phyloP scores from a whole-genome alignment of 1,140 invertebrate species.

The Contarinia nasturtii region DNA sequence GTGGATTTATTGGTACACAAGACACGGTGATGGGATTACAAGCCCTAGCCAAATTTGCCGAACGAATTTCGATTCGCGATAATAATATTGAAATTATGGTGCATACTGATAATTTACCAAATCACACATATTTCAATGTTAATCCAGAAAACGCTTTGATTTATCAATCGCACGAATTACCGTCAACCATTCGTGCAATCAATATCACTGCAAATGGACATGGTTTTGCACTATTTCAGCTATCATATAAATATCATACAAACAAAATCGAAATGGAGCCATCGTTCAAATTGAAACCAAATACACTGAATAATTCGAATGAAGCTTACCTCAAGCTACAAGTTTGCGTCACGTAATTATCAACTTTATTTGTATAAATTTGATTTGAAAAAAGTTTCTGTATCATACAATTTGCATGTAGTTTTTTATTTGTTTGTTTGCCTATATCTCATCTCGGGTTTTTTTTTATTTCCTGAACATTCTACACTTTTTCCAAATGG shows the following conservation, averaged over 20 bases:
- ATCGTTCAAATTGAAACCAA: slow-evolving; percentile 70
- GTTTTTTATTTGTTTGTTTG: too few species aligned
- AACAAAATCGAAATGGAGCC: slow-evolving; percentile 81
- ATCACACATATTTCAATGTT: slow-evolving; percentile 31
- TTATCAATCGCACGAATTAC: slow-evolving; percentile 41
- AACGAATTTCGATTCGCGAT: slow-evolving; percentile 30
- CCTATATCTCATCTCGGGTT: too few species aligned
- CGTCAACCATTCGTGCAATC: slow-evolving; percentile 18
- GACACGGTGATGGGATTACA: slow-evolving; percentile 54
- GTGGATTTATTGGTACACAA: slow-evolving; percentile 58
- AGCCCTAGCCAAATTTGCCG: slow-evolving; percentile 49
- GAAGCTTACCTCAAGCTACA: slow-evolving; percentile 67
- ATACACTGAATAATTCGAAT: slow-evolving; percentile 70
- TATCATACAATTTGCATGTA: too few species aligned
- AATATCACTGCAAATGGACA: slow-evolving; percentile 53
- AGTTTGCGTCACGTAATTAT: slow-evolving; percentile 56
- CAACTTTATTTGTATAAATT: neutral
- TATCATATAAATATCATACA: slow-evolving; percentile 66
- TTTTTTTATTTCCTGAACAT: too few species aligned
- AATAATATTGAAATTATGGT: slow-evolving; percentile 36
- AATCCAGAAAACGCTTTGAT: slow-evolving; percentile 52
- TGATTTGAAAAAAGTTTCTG: too few species aligned
- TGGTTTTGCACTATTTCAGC: slow-evolving; percentile 67
- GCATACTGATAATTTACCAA: slow-evolving; percentile 28
- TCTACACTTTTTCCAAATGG: too few species aligned